phyloP scores from a whole-genome alignment of 2,797 vertebrate genomes.

The Chloroceryle inda region DNA sequence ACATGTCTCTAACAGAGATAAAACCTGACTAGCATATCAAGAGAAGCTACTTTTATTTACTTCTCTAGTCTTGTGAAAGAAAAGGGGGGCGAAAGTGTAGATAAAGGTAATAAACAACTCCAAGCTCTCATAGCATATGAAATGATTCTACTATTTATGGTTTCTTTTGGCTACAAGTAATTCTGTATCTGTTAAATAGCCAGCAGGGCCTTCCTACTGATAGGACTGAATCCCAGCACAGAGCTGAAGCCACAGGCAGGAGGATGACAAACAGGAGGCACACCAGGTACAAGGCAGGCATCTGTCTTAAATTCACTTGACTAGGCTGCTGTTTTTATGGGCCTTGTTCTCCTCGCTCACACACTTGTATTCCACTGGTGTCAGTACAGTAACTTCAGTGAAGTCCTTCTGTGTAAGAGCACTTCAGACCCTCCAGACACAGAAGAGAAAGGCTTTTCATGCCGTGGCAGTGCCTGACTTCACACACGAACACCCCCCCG shows the following conservation, averaged over 20 bases:
- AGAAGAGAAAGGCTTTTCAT: neutral
- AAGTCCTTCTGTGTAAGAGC: neutral
- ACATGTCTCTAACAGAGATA: neutral
- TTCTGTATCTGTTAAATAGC: neutral
- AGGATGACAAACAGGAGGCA: neutral
- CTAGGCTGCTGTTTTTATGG: neutral
- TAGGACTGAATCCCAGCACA: neutral
- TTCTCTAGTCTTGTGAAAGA: neutral
- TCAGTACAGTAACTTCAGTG: neutral
- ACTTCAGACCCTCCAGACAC: neutral
- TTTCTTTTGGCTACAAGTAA: constrained; percentile 41
- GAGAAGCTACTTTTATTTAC: neutral
- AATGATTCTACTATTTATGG: constrained; percentile 29
- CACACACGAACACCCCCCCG: rapidly evolving
- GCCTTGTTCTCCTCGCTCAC: neutral
- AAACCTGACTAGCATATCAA: constrained; percentile 26
- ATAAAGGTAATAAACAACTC: constrained; percentile 56
- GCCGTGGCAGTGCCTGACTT: neutral
- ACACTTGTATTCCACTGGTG: neutral
- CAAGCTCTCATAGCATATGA: neutral
- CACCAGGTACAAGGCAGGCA: neutral
- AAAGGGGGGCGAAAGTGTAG: neutral
- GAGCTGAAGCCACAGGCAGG: neutral
- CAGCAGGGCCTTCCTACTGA: neutral
- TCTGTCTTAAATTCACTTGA: neutral